Evolutionary conservation across 2,797 vertebrate genomes (phyloP).

Genomic region (Odontamblyopus lacepedii): DNA sequence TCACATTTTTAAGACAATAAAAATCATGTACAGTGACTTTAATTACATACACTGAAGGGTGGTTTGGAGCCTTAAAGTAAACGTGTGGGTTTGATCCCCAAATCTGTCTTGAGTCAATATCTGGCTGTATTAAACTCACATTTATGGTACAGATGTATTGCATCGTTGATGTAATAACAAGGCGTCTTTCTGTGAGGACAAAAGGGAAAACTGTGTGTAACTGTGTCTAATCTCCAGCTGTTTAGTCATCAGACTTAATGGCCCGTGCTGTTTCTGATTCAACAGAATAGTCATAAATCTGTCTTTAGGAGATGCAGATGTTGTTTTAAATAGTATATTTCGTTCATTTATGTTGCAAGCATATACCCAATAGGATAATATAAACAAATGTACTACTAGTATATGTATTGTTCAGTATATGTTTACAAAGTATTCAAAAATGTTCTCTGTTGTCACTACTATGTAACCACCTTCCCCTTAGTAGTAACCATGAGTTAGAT

Average conservation of each 20-base stretch:
- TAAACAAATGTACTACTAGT: neutral
- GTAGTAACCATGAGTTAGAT: no score
- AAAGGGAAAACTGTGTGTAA: neutral
- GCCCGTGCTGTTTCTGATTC: constrained; percentile 16
- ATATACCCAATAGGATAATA: neutral
- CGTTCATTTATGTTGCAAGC: neutral
- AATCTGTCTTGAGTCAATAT: no score
- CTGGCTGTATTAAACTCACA: neutral
- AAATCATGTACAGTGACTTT: no score
- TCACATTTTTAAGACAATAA: no score
- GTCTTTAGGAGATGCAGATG: neutral
- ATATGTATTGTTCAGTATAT: neutral
- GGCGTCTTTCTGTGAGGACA: neutral
- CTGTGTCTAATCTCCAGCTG: neutral
- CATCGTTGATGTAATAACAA: neutral
- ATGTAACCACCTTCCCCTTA: no score
- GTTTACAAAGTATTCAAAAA: no score
- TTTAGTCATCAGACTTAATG: constrained; percentile 3
- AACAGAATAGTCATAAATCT: neutral
- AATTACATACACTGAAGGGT: no score
- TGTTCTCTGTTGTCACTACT: no score
- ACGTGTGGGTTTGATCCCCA: no score
- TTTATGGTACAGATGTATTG: neutral
- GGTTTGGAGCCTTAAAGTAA: no score
- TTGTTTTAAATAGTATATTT: neutral